phyloP scores from a whole-genome alignment of 2,888 invertebrate genomes.

The Rotaria socialis region DNA sequence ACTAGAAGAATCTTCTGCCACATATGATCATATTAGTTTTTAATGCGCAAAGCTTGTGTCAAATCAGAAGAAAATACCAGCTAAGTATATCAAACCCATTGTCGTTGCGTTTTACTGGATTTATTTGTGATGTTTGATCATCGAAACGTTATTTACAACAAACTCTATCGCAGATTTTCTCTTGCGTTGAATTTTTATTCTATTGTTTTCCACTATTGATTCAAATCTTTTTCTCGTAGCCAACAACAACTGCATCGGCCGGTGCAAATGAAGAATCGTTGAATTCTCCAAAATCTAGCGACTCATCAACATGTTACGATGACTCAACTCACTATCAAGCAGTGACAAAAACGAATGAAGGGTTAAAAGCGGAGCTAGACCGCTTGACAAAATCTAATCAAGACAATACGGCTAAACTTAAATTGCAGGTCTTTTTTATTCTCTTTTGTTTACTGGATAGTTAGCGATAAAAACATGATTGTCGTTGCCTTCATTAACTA shows the following conservation, averaged over 20 bases:
- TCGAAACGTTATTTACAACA: not conserved
- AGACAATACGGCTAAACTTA: not conserved
- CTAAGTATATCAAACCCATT: not conserved
- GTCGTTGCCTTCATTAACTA: too few relatives aligned
- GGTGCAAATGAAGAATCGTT: too few relatives aligned
- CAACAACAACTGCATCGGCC: not conserved
- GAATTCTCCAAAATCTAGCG: not conserved
- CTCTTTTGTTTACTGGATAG: not conserved
- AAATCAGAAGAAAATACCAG: not conserved
- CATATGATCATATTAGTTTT: not conserved
- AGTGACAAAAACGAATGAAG: slow-evolving; percentile 40
- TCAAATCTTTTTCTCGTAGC: not conserved
- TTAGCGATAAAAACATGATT: too few relatives aligned
- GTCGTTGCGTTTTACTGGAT: not conserved
- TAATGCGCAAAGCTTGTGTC: not conserved
- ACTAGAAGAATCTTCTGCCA: not conserved
- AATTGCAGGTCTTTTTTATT: not conserved
- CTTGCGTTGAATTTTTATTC: not conserved
- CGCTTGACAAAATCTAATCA: not conserved
- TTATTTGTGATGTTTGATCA: slow-evolving; percentile 30
- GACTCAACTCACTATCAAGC: slow-evolving; percentile 38
- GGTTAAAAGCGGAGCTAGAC: slow-evolving; percentile 40
- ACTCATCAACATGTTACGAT: not conserved
- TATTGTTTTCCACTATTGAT: not conserved
- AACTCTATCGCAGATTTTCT: not conserved